phyloP scores from a whole-genome alignment of 1,140 invertebrate species.

The Brachionus rubens region DNA sequence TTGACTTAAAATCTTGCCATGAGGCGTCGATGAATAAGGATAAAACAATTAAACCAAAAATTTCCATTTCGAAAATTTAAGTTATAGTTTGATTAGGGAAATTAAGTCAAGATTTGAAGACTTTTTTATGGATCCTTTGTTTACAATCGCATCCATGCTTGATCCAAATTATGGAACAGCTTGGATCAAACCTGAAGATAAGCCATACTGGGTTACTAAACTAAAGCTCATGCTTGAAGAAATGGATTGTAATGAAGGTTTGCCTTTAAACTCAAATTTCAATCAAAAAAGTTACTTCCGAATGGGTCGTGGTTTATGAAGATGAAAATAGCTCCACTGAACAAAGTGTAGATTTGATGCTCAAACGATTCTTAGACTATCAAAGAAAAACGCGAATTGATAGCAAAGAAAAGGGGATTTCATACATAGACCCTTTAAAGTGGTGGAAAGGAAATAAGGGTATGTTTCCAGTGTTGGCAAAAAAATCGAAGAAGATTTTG shows the following conservation, averaged over 20 bases:
- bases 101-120: constrained; percentile 10
- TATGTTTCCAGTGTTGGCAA: not conserved
- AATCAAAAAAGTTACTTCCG: too few species aligned
- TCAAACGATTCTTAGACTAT: not conserved
- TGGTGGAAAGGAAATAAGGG: not conserved
- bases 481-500: not conserved
- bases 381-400: not conserved
- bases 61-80: not conserved
- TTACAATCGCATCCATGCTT: not conserved
- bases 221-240: not conserved
- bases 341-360: not conserved
- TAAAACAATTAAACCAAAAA: constrained; percentile 4
- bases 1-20: constrained; percentile 9
- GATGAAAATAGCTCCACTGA: not conserved
- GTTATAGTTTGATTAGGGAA: not conserved
- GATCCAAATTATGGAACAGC: constrained; percentile 9
- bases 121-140: not conserved
- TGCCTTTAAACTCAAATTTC: too few species aligned
- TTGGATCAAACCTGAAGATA: constrained; percentile 3
- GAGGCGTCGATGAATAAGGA: not conserved
- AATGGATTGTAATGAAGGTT: not conserved
- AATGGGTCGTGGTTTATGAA: not conserved
- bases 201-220: not conserved
- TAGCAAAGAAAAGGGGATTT: not conserved
- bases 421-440: not conserved